Percentiles rank a stretch among this genome's conserved stretches.
phyloP scores from a whole-genome alignment of 2,113 vertebrate species.

The Trinectes maculatus region DNA sequence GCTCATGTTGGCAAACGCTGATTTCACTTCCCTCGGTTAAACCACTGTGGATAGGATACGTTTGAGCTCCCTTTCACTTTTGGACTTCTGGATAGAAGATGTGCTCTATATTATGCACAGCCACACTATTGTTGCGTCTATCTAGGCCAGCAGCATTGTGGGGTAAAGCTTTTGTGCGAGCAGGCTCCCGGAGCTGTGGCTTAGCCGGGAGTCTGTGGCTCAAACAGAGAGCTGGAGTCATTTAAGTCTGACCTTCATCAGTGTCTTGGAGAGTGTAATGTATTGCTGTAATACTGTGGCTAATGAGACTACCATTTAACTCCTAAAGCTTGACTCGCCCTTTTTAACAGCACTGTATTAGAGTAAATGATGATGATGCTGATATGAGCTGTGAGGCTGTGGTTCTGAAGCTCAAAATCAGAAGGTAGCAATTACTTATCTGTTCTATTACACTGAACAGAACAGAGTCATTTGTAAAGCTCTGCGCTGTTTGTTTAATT shows the following conservation, averaged over 20 bases:
- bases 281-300: conserved; percentile 43
- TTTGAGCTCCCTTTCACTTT: conserved; percentile 45
- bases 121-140: conserved; percentile 62
- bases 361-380: conserved; percentile 2
- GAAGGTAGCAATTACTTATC: background rate
- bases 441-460: background rate
- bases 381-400: background rate
- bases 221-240: conserved; percentile 49
- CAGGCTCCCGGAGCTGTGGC: conserved; percentile 57
- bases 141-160: conserved; percentile 69
- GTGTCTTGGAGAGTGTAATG: conserved; percentile 54
- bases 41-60: background rate
- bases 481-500: conserved; percentile 1
- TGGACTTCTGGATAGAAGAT: conserved; percentile 35
- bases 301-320: conserved; percentile 63
- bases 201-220: conserved; percentile 58
- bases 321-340: conserved; percentile 58
- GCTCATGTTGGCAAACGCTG: conserved; percentile 22
- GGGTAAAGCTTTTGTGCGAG: conserved; percentile 67
- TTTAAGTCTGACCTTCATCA: conserved; percentile 79
- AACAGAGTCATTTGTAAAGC: conserved; percentile 10
- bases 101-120: conserved; percentile 58
- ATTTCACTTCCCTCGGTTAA: conserved; percentile 16
- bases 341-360: background rate
- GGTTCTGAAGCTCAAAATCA: background rate